These are phyloP conservation scores for Emydocephalus ijimae DNA, from an alignment of 2,113 vertebrate genomes.

Conservation along the genomic window DNA sequence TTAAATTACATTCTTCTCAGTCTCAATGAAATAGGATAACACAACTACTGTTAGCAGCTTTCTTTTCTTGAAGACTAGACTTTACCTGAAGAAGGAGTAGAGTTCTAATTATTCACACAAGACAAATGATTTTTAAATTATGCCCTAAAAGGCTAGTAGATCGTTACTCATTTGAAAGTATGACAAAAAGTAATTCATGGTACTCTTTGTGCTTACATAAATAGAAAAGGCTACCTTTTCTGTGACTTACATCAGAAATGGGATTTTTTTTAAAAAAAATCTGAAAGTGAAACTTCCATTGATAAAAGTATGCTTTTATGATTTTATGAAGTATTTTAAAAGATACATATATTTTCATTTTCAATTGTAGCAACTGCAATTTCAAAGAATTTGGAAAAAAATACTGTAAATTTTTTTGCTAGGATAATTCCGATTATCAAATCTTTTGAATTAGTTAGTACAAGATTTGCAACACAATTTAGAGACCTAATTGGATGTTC, in stretches of 20 bases:
- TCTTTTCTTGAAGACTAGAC: conserved; percentile 33
- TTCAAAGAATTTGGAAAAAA: background rate
- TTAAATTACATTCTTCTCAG: conserved; percentile 24
- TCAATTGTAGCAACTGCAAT: background rate
- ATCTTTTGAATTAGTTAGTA: background rate
- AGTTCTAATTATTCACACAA: conserved; percentile 53
- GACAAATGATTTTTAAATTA: conserved; percentile 75
- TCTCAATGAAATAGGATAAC: background rate
- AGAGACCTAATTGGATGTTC: background rate
- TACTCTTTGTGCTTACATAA: conserved; percentile 29
- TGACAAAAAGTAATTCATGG: conserved; percentile 66
- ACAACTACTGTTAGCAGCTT: conserved; percentile 33
- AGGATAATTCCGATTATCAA: background rate
- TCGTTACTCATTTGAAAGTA: conserved; percentile 68
- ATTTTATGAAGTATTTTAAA: background rate
- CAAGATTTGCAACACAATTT: background rate
- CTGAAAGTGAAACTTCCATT: background rate
- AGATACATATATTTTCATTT: background rate
- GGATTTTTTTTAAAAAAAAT: background rate
- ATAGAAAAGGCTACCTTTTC: conserved; percentile 54
- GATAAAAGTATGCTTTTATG: background rate
- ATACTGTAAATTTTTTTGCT: no score
- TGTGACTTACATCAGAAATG: conserved; percentile 39
- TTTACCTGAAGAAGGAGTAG: conserved; percentile 52
- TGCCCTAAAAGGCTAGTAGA: conserved; percentile 62